These are phyloP conservation scores for Nowickia ferox DNA, from an alignment of 2,888 invertebrate species.

Conservation along the genomic window DNA sequence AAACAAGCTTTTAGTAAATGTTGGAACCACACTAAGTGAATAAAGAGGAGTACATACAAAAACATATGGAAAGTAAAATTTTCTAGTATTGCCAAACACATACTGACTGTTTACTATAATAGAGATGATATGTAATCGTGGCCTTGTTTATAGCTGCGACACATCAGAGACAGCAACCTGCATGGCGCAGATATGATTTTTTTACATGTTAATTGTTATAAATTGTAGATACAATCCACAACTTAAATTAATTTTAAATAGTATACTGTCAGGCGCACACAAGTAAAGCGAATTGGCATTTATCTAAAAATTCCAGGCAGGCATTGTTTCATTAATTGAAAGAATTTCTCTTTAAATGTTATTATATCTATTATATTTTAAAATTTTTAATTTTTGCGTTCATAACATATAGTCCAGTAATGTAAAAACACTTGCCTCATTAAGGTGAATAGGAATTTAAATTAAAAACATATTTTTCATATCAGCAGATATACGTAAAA, in stretches of 20 bases:
- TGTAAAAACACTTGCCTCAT: neutral
- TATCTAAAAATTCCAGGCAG: neutral
- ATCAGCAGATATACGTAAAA: neutral
- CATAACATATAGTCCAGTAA: neutral
- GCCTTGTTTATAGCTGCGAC: neutral
- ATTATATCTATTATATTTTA: neutral
- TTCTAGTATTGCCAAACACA: too few species aligned
- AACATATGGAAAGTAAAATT: too few species aligned
- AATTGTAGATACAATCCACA: neutral
- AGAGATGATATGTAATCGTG: neutral
- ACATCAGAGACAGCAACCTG: neutral
- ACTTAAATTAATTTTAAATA: neutral
- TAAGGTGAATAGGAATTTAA: neutral
- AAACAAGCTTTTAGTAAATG: neutral
- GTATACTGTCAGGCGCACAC: neutral
- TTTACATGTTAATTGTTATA: too few species aligned
- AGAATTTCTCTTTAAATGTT: constrained; percentile 21
- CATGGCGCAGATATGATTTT: neutral
- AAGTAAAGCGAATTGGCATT: constrained; percentile 1
- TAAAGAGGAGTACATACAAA: too few species aligned
- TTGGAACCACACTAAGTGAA: too few species aligned
- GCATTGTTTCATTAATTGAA: neutral
- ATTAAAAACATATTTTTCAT: neutral
- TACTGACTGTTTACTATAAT: neutral
- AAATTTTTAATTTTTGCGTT: neutral